A percentile compares a stretch with the other conserved stretches of the same genome.
These are phyloP conservation scores for Pygmarrhopalites habei DNA, from an alignment of 1,140 invertebrate genomes.

Conservation along the genomic window DNA sequence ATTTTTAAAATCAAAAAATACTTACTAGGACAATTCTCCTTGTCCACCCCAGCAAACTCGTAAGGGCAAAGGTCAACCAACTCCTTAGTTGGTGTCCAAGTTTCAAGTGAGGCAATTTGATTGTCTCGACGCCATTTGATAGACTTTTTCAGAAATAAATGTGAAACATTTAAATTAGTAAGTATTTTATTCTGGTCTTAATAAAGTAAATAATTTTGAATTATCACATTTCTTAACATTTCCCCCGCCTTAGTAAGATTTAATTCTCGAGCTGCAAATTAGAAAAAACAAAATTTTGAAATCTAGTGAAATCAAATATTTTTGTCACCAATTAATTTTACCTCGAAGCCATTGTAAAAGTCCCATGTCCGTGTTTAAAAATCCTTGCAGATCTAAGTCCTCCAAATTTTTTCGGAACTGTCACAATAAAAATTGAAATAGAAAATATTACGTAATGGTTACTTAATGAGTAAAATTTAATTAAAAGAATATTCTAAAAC, in stretches of 20 bases:
- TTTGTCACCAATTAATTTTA: neutral
- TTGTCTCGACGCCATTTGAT: constrained; percentile 8
- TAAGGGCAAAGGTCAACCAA: constrained; percentile 1
- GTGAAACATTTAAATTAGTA: neutral
- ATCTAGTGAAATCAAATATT: neutral
- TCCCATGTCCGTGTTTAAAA: neutral
- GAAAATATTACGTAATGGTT: too few species aligned
- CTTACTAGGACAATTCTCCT: constrained; percentile 4
- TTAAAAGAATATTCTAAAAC: too few species aligned
- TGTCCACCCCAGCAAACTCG: constrained; percentile 1
- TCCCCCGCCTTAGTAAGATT: neutral
- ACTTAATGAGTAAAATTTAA: too few species aligned
- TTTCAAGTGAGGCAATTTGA: neutral
- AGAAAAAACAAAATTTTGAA: neutral
- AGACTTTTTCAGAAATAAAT: neutral
- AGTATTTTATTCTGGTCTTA: neutral
- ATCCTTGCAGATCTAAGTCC: neutral
- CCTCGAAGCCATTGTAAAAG: neutral
- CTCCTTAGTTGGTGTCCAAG: neutral
- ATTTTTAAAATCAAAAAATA: neutral
- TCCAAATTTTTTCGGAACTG: neutral
- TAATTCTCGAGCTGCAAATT: neutral
- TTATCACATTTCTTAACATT: neutral
- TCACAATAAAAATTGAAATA: too few species aligned
- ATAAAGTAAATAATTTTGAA: neutral